These are phyloP conservation scores for Drosophila paracracens DNA, from an alignment of 2,888 invertebrate species.

Conservation along the genomic window DNA sequence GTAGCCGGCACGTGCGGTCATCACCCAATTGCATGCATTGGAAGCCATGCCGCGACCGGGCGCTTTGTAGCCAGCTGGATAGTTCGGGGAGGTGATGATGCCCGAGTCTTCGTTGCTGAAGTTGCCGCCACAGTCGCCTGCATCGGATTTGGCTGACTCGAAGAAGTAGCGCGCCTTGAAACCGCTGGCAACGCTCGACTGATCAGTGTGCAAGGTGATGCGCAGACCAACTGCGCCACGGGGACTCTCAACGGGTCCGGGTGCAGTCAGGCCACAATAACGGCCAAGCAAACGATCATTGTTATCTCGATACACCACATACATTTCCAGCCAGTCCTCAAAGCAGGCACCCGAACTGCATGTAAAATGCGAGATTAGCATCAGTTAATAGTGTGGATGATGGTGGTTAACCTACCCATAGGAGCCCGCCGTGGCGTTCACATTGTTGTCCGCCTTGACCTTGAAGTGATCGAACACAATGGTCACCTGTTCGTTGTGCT, in stretches of 20 bases:
- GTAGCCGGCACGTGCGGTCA: constrained; percentile 93
- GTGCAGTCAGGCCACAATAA: constrained; percentile 95
- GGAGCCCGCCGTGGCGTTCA: constrained; percentile 91
- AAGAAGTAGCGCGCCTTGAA: constrained; percentile 98
- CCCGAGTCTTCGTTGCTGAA: constrained; percentile 93
- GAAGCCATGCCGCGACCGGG: constrained; percentile 92
- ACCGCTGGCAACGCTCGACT: constrained; percentile 95
- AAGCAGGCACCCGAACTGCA: constrained; percentile 90
- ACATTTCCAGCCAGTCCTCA: constrained; percentile 97
- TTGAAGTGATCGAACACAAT: constrained; percentile 96
- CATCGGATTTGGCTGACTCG: constrained; percentile 94
- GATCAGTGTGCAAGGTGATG: constrained; percentile 94
- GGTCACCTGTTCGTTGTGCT: constrained; percentile 95
- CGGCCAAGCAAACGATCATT: constrained; percentile 94
- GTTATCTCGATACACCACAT: constrained; percentile 93
- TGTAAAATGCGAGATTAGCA: not conserved
- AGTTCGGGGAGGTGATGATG: constrained; percentile 95
- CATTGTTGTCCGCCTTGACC: constrained; percentile 91
- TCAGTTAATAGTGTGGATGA: not conserved
- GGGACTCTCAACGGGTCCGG: constrained; percentile 97
- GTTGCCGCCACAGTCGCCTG: constrained; percentile 97
- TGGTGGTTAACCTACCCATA: constrained; percentile 87
- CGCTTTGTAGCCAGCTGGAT: constrained; percentile 95
- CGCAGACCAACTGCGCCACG: constrained; percentile 94
- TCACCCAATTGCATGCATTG: constrained; percentile 98